These are phyloP conservation scores for Gasteruption jaculator DNA, from an alignment of 2,888 invertebrate genomes.

Conservation along the genomic window DNA sequence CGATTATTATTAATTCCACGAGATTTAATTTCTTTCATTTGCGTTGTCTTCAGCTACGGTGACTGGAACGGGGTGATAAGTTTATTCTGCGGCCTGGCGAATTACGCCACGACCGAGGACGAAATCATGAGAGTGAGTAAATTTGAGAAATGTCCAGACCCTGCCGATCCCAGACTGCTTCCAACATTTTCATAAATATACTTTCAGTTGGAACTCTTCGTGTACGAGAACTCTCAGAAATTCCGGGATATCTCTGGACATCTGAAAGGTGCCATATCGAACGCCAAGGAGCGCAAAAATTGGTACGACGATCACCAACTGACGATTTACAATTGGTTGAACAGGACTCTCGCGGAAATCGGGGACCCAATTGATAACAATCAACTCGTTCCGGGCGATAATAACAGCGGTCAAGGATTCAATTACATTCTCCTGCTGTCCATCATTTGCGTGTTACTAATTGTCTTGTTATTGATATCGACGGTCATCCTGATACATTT, in stretches of 20 bases:
- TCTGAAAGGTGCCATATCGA: constrained; percentile 12
- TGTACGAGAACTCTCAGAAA: background rate
- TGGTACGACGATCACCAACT: constrained; percentile 18
- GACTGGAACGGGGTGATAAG: constrained; percentile 30
- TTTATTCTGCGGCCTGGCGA: constrained; percentile 28
- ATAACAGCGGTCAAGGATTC: too few species aligned
- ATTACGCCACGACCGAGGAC: constrained; percentile 22
- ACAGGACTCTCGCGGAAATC: too few species aligned
- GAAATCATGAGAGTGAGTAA: constrained; percentile 29
- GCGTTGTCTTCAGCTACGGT: constrained; percentile 25
- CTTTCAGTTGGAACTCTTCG: constrained; percentile 25
- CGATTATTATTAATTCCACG: too few species aligned
- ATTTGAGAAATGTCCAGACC: background rate
- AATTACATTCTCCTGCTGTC: too few species aligned
- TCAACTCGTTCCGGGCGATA: too few species aligned
- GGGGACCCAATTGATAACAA: too few species aligned
- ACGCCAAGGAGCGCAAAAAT: constrained; percentile 19
- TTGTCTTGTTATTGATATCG: too few species aligned
- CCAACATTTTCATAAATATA: background rate
- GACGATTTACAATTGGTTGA: too few species aligned
- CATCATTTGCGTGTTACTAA: too few species aligned
- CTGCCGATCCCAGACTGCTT: too few species aligned
- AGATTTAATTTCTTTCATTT: too few species aligned
- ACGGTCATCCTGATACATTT: too few species aligned
- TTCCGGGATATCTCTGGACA: constrained; percentile 8